Evolutionary conservation across 2,888 invertebrate species (phyloP).

Genomic region (Xestobium rufovillosum): DNA sequence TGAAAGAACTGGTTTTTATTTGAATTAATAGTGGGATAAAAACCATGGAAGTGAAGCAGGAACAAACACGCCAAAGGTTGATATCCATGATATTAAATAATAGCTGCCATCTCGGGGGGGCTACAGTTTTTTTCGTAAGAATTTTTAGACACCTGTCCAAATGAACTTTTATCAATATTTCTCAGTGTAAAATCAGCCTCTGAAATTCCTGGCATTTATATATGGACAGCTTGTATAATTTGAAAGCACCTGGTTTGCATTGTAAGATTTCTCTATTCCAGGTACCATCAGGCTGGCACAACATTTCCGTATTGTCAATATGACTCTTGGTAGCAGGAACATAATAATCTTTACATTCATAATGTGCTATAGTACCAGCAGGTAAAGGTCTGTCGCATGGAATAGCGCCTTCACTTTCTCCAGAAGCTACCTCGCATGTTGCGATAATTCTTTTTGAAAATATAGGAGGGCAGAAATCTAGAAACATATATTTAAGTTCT

Average conservation of each 20-base stretch:
- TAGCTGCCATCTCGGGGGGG: too few species aligned
- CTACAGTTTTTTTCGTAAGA: too few species aligned
- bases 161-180: too few species aligned
- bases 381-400: slow-evolving; percentile 34
- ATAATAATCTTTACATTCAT: slow-evolving; percentile 39
- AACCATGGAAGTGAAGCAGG: too few species aligned
- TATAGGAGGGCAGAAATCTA: slow-evolving; percentile 26
- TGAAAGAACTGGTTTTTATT: too few species aligned
- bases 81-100: too few species aligned
- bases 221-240: too few species aligned
- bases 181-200: too few species aligned
- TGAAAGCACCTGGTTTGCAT: slow-evolving; percentile 39
- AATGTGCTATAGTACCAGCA: slow-evolving; percentile 33
- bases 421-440: slow-evolving; percentile 32
- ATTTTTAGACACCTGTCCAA: too few species aligned
- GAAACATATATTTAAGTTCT: not conserved
- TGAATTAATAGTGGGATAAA: too few species aligned
- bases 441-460: slow-evolving; percentile 23
- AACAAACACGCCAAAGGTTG: too few species aligned
- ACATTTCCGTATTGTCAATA: slow-evolving; percentile 26
- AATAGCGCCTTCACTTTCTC: slow-evolving; percentile 31
- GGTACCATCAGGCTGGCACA: slow-evolving; percentile 40
- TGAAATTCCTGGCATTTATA: too few species aligned
- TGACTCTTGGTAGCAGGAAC: slow-evolving; percentile 27
- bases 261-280: slow-evolving; percentile 40